Base-by-base conservation (phyloP, 2,797 vertebrate genomes). In the Poecilia picta region DNA sequence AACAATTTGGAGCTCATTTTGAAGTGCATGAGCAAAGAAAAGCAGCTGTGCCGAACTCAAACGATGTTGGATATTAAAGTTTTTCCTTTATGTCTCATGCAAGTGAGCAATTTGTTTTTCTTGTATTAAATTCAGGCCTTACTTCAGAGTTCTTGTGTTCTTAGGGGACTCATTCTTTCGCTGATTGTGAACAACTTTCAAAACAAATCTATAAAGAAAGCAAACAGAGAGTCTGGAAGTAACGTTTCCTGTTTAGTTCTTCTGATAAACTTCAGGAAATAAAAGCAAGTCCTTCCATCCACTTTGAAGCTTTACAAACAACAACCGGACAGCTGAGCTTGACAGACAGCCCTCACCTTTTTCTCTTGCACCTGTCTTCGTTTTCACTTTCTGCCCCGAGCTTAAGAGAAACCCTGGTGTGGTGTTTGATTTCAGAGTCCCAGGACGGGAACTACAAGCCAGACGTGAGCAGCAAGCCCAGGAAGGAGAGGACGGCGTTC, bases 401-500 rank as follows among this genome's bases (percentile, higher is more conserved):
- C 86, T 83, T 87, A 94, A 90, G 31, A 79, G 62, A 88, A 89
- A 88, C 81, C 77, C 79, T 86, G 89, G 91, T 92, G 81, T 79
- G 91, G 89, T 89, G 92, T 91, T 93, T 92, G 83, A 81, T 96
- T 96, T 81, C 95, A 99, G 98, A 99, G 94, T 99, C 98, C 86
- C 98, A 98, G 92, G 98, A 99, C 75, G 97, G 98, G 94, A 99
- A 97, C 95, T 98, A 97, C 92, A 99, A 99, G 93, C 97, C 97
- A 90, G 98, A 99, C 83, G 96, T 98, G 93, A 98, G 97, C 95
- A 98, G 97, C 95, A 99, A 99, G 92, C 98, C 98, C 88, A 97
- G 98, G 89, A 99, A 99, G 95, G 98, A 99, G 96, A 95, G 98
- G 87, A 99, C 98, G 85, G 98, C 98, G 23, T 99, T 99, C 94